Base-by-base conservation (phyloP, 1,140 invertebrate genomes). In the Orius laevigatus region DNA sequence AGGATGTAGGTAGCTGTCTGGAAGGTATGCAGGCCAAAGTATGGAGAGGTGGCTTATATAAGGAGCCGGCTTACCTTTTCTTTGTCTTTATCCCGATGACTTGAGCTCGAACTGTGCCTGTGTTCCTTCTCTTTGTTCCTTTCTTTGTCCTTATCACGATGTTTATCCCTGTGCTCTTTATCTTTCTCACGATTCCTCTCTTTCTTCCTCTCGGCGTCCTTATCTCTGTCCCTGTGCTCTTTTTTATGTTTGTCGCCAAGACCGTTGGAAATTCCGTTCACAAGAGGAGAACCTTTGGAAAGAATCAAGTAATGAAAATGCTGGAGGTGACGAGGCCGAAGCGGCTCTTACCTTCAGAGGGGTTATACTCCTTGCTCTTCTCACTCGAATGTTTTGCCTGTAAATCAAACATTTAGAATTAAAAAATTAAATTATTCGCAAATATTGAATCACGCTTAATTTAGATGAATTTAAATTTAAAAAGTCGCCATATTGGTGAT, bases 151-250 rank as follows among this genome's bases (percentile, higher is more conserved):
- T 55, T 50, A 52, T 52, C 45, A 47, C 51, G 48, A 41, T 56
- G 46, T 31, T 58, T 44, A 32, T 54, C 54, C 18, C 48, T 59
- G 12, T 70, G 66, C 44, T 63, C 60, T 11, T 55, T 56, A 45
- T 66, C 65, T 53, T 58, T 38, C 47, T 54, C 53, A 12, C 42
- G 51, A 3, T 64, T 62, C 2, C 64, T 60, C 16, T 70, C 66
- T 10, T 60, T 62, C 31, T 64, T 66, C 4, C 66, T 63, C 0
- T 47, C 35, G 0, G 62, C 61, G 4, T 41, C 55, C 47, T 65
- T 65, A 0, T 68, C 65, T 0, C 65, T 63, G 2, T 49, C 20
- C 0, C 48, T 5, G 3, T 64, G 59, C 35, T 11, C 42, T 58
- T 48, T 62, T 60, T 49, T 51, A 20, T 34, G 20, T n/a, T 48